These are phyloP conservation scores for Ailuropoda melanoleuca DNA, from an alignment of 2,113 vertebrate genomes.

Conservation along the genomic window DNA sequence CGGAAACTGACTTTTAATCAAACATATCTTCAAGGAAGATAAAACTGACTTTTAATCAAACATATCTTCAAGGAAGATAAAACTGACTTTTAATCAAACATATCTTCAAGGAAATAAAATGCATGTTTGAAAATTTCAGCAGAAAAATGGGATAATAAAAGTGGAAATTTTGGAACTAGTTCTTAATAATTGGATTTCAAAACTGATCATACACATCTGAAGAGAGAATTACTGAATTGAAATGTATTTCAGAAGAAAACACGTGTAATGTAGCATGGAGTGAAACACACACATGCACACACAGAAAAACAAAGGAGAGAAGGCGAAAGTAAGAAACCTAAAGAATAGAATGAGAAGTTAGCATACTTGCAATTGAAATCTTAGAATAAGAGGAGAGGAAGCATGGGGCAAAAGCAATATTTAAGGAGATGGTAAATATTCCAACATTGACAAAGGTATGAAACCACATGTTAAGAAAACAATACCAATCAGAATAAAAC, in stretches of 20 bases:
- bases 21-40: not conserved
- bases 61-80: not conserved
- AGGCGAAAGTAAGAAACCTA: not conserved
- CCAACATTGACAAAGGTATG: not conserved
- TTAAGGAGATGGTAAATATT: not conserved
- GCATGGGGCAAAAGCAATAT: not conserved
- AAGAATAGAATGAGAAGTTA: not conserved
- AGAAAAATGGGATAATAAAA: not conserved
- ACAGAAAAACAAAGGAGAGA: not conserved
- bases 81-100: not conserved
- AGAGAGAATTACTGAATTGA: not conserved
- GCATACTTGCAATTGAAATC: not conserved
- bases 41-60: too few relatives aligned
- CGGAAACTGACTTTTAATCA: not conserved
- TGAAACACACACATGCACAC: not conserved
- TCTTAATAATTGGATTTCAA: not conserved
- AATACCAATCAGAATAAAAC: not conserved
- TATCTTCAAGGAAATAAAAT: not conserved
- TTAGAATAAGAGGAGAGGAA: not conserved
- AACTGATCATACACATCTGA: not conserved
- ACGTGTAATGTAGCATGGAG: not conserved
- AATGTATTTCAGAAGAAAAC: not conserved
- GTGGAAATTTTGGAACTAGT: not conserved
- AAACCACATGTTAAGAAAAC: not conserved
- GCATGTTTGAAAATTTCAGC: not conserved